Base-by-base conservation (phyloP, 2,113 vertebrate genomes). In the Sciurus niger region DNA sequence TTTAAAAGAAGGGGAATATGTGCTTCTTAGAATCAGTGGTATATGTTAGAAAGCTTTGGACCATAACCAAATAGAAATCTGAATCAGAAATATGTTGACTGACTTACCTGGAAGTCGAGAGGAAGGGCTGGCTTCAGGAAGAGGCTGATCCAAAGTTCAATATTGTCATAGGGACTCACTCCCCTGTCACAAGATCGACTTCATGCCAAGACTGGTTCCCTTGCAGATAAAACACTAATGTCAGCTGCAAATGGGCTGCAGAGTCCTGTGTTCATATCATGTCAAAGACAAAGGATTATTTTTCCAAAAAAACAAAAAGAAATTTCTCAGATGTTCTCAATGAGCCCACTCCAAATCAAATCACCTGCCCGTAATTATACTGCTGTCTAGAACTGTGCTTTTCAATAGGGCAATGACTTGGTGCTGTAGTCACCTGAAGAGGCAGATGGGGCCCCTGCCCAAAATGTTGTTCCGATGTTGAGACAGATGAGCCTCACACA, bases 21-120 rank as follows among this genome's bases (percentile, higher is more conserved):
- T 55, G 34, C 24, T 46, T 92, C 32, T 93, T 87, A 53, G 65
- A 72, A 84, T 95, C 43, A 87, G 46, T 30, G 22, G 74, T 80
- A 65, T 24, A 51, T 73, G 9, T 92, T 83, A 74, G 34, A 88
- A 77, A 86, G 18, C 5, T 80, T 70, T 86, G 34, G 37, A 76
- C 7, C 70, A 1, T 67, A 84, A 84, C 68, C 30, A 72, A 51
- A 25, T 25, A 94, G 79, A 96, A 94, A 94, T 4, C n/a, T 89
- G 68, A 84, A 76, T 97, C 32, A 84, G 40, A 95, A 95, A 55
- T 79, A 53, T 37, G 20, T 70, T 79, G 87, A n/a, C 58, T 95
- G 58, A 78, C 48, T 48, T 84, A n/a, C 51, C 11, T 77, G 8
- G 55, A 89, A 84, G 6, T 18, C 58, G 14, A 74, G 28, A 65